Conservation (phyloP, 2,113 vertebrate genomes). For the Condylura cristata region DNA sequence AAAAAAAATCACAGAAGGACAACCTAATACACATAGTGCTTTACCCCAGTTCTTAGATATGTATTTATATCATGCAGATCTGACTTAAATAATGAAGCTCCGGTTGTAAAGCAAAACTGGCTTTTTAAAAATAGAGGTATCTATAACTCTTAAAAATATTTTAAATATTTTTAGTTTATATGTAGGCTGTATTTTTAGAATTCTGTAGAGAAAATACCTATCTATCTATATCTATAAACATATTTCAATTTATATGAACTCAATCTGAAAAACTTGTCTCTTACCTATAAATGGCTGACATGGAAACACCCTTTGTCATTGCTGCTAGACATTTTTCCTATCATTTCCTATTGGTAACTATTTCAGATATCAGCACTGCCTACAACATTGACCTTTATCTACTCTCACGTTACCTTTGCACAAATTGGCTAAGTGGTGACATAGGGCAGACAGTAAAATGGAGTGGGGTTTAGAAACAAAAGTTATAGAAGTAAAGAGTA, state of each 20-base stretch:
- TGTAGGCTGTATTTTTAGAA: not conserved
- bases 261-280: not conserved
- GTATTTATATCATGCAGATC: slow-evolving; percentile 9
- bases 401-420: slow-evolving; percentile 28
- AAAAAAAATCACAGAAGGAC: slow-evolving; percentile 51
- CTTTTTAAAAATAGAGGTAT: slow-evolving; percentile 50
- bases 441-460: not conserved
- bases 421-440: not conserved
- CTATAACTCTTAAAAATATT: not conserved
- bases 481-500: not conserved
- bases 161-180: slow-evolving; percentile 22
- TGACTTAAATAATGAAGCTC: slow-evolving; percentile 51
- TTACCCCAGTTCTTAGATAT: slow-evolving; percentile 30
- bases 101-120: slow-evolving; percentile 47
- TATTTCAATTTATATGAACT: slow-evolving; percentile 6
- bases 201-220: slow-evolving; percentile 1
- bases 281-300: slow-evolving; percentile 33
- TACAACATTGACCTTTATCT: slow-evolving; percentile 19
- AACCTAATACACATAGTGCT: slow-evolving; percentile 46
- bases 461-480: not conserved
- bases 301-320: slow-evolving; percentile 13
- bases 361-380: not conserved
- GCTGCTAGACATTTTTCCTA: not conserved
- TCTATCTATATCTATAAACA: not conserved
- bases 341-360: slow-evolving; percentile 48